Percentiles rank a stretch among this genome's conserved stretches.
These are phyloP conservation scores for Meteorus sp. DNA, from an alignment of 1,140 invertebrate genomes.

Conservation along the genomic window DNA sequence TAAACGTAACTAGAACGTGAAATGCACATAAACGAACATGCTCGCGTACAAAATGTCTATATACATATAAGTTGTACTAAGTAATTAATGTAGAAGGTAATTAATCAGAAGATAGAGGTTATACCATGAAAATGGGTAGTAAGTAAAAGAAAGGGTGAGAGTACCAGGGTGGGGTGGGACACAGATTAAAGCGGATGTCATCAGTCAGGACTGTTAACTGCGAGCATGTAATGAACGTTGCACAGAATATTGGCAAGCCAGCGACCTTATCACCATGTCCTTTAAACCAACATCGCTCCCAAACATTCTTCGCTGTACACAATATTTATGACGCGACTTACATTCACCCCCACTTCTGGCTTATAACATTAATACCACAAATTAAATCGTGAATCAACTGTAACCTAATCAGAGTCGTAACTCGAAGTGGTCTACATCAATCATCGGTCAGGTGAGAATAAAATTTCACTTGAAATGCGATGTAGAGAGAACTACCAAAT, in stretches of 20 bases:
- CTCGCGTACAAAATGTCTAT: not conserved
- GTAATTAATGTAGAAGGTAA: conserved; percentile 39
- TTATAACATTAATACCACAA: too few species aligned
- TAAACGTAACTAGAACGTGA: conserved; percentile 27
- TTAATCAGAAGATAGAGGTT: conserved; percentile 32
- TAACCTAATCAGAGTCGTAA: too few species aligned
- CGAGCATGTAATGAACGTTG: conserved; percentile 6
- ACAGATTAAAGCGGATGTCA: not conserved
- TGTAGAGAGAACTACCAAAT: too few species aligned
- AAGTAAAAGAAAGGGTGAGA: not conserved
- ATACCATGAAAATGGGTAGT: not conserved
- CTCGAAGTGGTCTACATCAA: too few species aligned
- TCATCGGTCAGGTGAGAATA: too few species aligned
- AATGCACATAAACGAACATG: conserved; percentile 19
- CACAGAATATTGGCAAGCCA: conserved; percentile 1
- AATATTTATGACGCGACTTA: too few species aligned
- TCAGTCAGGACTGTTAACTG: conserved; percentile 6
- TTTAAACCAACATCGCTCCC: too few species aligned
- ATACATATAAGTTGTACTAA: not conserved
- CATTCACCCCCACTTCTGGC: too few species aligned
- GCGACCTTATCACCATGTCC: too few species aligned
- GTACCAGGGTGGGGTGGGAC: not conserved
- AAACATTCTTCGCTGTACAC: too few species aligned
- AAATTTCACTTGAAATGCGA: too few species aligned
- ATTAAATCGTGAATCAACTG: too few species aligned